These are phyloP conservation scores for Temnothorax ravouxi DNA, from an alignment of 2,888 invertebrate genomes.

Conservation along the genomic window DNA sequence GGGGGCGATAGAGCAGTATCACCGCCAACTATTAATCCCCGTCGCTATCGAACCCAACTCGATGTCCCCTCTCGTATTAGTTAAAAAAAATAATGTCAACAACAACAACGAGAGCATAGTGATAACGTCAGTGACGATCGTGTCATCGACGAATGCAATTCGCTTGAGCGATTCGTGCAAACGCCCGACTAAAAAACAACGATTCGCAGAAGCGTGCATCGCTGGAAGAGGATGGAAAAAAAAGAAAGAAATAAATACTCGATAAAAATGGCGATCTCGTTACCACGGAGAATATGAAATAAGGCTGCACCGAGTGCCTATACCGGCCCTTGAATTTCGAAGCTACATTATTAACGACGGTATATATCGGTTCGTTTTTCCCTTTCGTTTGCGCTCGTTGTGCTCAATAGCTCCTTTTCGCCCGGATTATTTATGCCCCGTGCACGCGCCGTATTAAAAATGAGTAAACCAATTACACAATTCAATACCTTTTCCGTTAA, in stretches of 20 bases:
- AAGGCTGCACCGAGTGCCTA: conserved; percentile 6
- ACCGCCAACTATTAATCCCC: conserved; percentile 50
- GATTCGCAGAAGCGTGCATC: conserved; percentile 9
- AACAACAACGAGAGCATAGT: conserved; percentile 30
- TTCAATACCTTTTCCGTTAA: conserved; percentile 17
- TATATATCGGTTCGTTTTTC: conserved; percentile 56
- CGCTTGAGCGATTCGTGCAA: conserved; percentile 52
- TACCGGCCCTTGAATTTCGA: conserved; percentile 50
- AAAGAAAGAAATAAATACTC: conserved; percentile 26
- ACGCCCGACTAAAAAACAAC: conserved; percentile 7
- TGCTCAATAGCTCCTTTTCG: conserved; percentile 50
- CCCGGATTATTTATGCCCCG: conserved; percentile 48
- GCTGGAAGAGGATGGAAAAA: background rate
- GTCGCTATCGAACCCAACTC: conserved; percentile 44
- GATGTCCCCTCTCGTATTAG: conserved; percentile 39
- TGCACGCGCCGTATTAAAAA: conserved; percentile 29
- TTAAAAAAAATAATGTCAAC: conserved; percentile 56
- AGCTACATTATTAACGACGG: conserved; percentile 64
- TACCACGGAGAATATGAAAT: conserved; percentile 27
- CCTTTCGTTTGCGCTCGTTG: conserved; percentile 26
- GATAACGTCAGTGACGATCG: conserved; percentile 48
- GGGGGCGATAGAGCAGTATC: background rate
- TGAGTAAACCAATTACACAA: conserved; percentile 29
- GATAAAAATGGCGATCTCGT: conserved; percentile 39
- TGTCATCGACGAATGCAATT: conserved; percentile 58